phyloP scores from a whole-genome alignment of 2,797 vertebrate species.

The Myotis planiceps region DNA sequence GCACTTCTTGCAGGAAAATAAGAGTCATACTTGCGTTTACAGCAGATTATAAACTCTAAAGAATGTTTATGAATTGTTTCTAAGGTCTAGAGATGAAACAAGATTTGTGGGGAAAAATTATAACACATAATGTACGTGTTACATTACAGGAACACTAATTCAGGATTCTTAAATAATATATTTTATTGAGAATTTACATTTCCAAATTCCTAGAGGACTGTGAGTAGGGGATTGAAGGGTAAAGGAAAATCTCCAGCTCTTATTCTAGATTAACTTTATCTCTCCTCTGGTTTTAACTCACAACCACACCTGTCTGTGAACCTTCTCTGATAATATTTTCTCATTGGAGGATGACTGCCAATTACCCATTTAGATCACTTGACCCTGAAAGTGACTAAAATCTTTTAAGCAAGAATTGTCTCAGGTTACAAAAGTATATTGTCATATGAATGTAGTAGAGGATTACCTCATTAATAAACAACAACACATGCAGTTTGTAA shows the following conservation, averaged over 20 bases:
- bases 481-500: neutral
- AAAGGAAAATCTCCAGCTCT: neutral
- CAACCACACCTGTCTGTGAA: neutral
- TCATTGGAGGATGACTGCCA: neutral
- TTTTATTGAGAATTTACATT: neutral
- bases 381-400: neutral
- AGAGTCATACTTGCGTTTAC: neutral
- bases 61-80: neutral
- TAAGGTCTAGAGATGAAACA: neutral
- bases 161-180: neutral
- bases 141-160: neutral
- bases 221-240: neutral
- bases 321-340: neutral
- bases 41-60: neutral
- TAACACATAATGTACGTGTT: neutral
- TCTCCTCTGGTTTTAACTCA: neutral
- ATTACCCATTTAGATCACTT: neutral
- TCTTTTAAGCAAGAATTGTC: neutral
- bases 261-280: neutral
- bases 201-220: neutral
- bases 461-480: neutral
- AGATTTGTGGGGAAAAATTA: neutral
- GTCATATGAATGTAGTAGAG: neutral
- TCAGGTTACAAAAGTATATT: neutral
- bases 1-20: neutral